phyloP scores from a whole-genome alignment of 2,113 vertebrate species.

The Serilophus lunatus region DNA sequence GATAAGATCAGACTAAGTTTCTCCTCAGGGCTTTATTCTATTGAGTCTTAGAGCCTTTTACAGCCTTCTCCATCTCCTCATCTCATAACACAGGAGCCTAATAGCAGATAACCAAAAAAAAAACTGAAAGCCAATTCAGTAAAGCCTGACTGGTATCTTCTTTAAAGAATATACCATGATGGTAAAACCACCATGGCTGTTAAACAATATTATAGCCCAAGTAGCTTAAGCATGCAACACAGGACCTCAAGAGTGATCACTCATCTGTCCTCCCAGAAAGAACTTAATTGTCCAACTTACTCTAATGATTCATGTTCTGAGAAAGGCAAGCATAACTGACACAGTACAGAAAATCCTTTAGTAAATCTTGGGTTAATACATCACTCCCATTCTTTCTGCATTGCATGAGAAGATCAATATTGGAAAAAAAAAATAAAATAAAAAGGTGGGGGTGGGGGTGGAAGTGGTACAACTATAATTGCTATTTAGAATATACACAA shows the following conservation, averaged over 20 bases:
- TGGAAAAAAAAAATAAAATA: accelerated
- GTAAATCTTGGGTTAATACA: background rate
- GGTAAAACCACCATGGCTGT: background rate
- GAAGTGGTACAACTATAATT: background rate
- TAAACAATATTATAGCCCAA: background rate
- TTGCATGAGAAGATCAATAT: background rate
- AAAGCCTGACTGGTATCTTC: background rate
- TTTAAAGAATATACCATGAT: background rate
- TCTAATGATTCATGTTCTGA: background rate
- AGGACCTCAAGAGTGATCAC: background rate
- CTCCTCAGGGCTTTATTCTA: background rate
- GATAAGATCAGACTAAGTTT: background rate
- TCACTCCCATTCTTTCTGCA: background rate
- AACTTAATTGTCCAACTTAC: background rate
- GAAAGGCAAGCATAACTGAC: background rate
- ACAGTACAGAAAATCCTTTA: background rate
- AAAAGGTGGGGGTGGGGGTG: accelerated
- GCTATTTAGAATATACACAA: background rate
- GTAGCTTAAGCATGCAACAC: background rate
- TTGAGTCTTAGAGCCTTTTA: background rate
- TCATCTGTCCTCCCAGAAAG: background rate
- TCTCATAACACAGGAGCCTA: background rate
- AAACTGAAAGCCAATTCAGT: background rate
- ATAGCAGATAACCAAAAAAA: background rate
- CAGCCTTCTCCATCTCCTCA: background rate